phyloP scores from a whole-genome alignment of 2,888 invertebrate species.

The Bombyx huttoni region DNA sequence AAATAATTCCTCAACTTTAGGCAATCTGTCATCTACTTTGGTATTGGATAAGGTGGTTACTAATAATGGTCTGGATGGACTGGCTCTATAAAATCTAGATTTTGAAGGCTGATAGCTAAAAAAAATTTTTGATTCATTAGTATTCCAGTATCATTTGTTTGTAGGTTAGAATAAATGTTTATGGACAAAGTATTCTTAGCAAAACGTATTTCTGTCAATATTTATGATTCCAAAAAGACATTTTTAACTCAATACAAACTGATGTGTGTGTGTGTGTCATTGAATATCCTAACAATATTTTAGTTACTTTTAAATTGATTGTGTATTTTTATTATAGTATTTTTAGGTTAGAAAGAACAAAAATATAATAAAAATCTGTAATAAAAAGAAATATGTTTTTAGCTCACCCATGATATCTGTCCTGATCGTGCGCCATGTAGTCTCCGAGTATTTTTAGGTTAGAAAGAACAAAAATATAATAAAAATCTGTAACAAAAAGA shows the following conservation, averaged over 20 bases:
- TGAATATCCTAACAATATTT: too few relatives aligned
- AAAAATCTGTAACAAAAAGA: not conserved
- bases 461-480: not conserved
- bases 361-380: not conserved
- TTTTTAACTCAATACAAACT: not conserved
- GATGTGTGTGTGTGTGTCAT: too few relatives aligned
- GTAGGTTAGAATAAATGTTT: too few relatives aligned
- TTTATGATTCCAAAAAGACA: conserved; percentile 4
- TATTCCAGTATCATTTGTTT: too few relatives aligned
- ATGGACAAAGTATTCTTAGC: too few relatives aligned
- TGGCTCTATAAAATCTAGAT: conserved; percentile 46
- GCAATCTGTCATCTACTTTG: conserved; percentile 51
- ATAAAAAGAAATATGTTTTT: conserved; percentile 1
- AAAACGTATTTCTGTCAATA: not conserved
- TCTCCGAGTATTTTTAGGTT: conserved; percentile 29
- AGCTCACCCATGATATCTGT: conserved; percentile 42
- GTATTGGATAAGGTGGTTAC: conserved; percentile 52
- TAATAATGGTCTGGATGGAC: conserved; percentile 46
- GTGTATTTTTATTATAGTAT: not conserved
- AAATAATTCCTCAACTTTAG: conserved; percentile 60
- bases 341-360: not conserved
- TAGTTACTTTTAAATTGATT: too few relatives aligned
- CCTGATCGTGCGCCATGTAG: conserved; percentile 56
- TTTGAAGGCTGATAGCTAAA: conserved; percentile 45
- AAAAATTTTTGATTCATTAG: conserved; percentile 1